Base-by-base conservation (phyloP, 2,113 vertebrate genomes). In the Fulmarus glacialis region DNA sequence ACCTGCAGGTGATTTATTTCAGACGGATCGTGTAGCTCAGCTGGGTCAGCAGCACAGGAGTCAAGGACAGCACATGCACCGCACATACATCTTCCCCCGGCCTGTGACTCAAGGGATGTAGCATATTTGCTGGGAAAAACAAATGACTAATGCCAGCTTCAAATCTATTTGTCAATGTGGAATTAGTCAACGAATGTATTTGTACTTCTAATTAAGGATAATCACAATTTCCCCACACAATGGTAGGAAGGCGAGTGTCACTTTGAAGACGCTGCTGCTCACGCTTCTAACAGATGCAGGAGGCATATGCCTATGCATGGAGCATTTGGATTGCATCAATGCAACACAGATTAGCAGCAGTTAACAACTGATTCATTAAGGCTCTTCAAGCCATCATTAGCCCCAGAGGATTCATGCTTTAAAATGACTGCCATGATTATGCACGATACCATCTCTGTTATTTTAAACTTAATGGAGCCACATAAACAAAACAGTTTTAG, bases 401-500 rank as follows among this genome's bases (percentile, higher is more conserved):
- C 92, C 86, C 90, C 94, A 12, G 85, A 0, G 73, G 97, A 89
- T 79, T 71, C 87, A 7, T 7, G 91, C 89, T 90, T 70, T 29
- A 22, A 38, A 95, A 79, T 23, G 42, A 82, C 83, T 58, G 82
- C 89, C 96, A 23, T n/a, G 36, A 82, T 64, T 82, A 62, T 55
- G 30, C 87, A 36, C 23, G 38, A 93, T 90, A 90, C 63, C 82
- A 93, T 83, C 94, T 90, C 95, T 94, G 93, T 93, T 95, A 90
- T 91, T 91, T 79, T 88, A 87, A 93, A 77, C 79, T 64, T 93
- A 95, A 91, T 89, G 89, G 71, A 94, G 71, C 84, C 82, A 43
- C 82, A 62, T 95, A 93, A 96, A 91, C 91, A 95, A 86, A 88
- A 45, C 32, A 0, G 13, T 5, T 89, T 91, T 47, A 90, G 87